A percentile compares a stretch with the other conserved stretches of the same genome.
These are phyloP conservation scores for Poeciliopsis retropinna DNA, from an alignment of 2,113 vertebrate species.

Conservation along the genomic window DNA sequence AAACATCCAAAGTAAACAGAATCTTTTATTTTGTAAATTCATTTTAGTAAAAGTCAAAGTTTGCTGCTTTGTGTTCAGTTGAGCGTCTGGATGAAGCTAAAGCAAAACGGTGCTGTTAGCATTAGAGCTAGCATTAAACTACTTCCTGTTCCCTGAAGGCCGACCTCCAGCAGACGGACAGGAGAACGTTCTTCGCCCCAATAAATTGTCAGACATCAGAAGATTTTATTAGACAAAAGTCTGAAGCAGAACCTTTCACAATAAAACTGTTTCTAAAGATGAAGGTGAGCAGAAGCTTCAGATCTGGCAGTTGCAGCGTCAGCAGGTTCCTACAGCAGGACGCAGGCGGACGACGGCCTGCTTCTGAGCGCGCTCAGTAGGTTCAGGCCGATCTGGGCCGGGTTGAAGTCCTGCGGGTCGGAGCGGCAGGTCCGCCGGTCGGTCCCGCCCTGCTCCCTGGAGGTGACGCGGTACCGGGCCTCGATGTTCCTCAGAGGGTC, in stretches of 20 bases:
- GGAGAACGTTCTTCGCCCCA: background rate
- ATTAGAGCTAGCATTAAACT: background rate
- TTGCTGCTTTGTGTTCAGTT: too few relatives aligned
- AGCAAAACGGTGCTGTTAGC: too few relatives aligned
- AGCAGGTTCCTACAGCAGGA: conserved; percentile 57
- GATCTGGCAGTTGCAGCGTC: background rate
- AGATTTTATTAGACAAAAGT: background rate
- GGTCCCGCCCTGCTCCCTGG: conserved; percentile 39
- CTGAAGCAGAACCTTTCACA: background rate
- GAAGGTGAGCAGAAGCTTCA: background rate
- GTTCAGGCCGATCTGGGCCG: conserved; percentile 65
- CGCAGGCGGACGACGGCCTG: conserved; percentile 71
- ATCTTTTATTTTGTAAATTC: too few relatives aligned
- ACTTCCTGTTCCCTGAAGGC: background rate
- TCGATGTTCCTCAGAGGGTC: conserved; percentile 76
- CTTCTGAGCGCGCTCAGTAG: conserved; percentile 49
- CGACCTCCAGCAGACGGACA: too few relatives aligned
- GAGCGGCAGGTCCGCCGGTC: background rate
- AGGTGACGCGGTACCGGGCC: conserved; percentile 75
- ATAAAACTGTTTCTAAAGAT: background rate
- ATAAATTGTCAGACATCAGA: background rate
- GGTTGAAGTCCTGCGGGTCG: conserved; percentile 58
- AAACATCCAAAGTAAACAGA: too few relatives aligned
- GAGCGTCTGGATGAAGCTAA: too few relatives aligned
- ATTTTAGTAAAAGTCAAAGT: too few relatives aligned